phyloP scores from a whole-genome alignment of 2,797 vertebrate genomes.

The Gymnoscopelus microlampas region DNA sequence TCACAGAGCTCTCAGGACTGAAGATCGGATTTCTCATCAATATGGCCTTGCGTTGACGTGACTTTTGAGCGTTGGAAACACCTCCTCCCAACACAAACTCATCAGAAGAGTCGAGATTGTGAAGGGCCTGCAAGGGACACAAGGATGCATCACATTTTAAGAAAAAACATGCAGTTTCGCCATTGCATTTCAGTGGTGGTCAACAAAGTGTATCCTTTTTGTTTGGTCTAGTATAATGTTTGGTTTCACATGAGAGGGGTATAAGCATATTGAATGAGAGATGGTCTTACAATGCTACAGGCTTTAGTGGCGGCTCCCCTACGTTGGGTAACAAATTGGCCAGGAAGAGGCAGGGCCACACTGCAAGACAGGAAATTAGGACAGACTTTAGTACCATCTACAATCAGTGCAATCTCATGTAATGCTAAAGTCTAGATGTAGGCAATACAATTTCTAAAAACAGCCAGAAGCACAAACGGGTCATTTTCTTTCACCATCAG shows the following conservation, averaged over 20 bases:
- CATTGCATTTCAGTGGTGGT: too few species aligned
- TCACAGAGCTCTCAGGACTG: slow-evolving; percentile 48
- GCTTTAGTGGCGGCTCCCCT: slow-evolving; percentile 33
- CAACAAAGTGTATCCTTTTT: too few species aligned
- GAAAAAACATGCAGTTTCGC: too few species aligned
- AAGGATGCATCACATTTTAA: too few species aligned
- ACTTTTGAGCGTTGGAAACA: background rate
- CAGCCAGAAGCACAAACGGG: too few species aligned
- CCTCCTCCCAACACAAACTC: slow-evolving; percentile 53
- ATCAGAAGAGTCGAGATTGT: slow-evolving; percentile 66
- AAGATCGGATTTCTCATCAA: slow-evolving; percentile 17
- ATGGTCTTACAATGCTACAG: slow-evolving; percentile 11
- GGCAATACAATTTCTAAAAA: too few species aligned
- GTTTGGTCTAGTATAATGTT: too few species aligned
- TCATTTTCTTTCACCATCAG: too few species aligned
- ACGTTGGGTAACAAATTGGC: slow-evolving; percentile 75
- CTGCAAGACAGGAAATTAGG: slow-evolving; percentile 37
- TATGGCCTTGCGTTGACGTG: too few species aligned
- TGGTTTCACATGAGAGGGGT: too few species aligned
- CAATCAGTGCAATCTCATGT: too few species aligned
- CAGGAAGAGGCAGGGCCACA: slow-evolving; percentile 22
- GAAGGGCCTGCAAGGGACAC: background rate
- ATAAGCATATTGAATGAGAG: background rate
- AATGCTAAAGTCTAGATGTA: too few species aligned
- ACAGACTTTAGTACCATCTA: background rate